phyloP scores from a whole-genome alignment of 2,113 vertebrate genomes.

The Archocentrus centrarchus region DNA sequence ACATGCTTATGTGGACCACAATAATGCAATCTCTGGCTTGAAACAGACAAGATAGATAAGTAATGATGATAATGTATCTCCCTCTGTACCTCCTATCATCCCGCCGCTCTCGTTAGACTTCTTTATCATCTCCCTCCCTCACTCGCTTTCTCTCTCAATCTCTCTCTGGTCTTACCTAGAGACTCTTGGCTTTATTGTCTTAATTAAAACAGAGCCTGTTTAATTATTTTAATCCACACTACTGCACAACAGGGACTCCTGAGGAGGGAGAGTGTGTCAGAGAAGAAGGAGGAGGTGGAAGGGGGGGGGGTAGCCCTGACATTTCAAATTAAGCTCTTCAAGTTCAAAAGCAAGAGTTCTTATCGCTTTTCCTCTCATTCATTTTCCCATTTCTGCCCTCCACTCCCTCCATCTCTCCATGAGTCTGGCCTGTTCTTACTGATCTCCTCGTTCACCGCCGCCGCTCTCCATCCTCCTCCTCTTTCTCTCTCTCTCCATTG shows the following conservation, averaged over 20 bases:
- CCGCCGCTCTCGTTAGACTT: conserved; percentile 64
- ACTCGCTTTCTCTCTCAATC: conserved; percentile 47
- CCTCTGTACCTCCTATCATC: conserved; percentile 71
- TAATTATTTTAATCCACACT: conserved; percentile 82
- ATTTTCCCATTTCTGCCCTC: conserved; percentile 67
- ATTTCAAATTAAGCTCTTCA: conserved; percentile 80
- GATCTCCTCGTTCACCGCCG: conserved; percentile 51
- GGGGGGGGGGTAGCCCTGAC: conserved; percentile 60
- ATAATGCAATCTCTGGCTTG: conserved; percentile 56
- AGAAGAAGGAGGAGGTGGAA: conserved; percentile 8
- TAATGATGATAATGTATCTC: conserved; percentile 71
- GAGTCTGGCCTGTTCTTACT: conserved; percentile 54
- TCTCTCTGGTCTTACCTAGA: conserved; percentile 73
- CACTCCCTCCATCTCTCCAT: conserved; percentile 52
- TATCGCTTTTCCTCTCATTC: conserved; percentile 71
- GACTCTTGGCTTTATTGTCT: conserved; percentile 79
- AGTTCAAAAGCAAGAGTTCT: conserved; percentile 80
- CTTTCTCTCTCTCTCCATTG: conserved; percentile 20
- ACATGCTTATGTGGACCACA: conserved; percentile 35
- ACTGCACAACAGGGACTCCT: conserved; percentile 76
- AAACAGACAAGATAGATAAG: conserved; percentile 70
- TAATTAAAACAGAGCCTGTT: conserved; percentile 82
- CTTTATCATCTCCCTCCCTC: conserved; percentile 62
- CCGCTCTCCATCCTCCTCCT: conserved; percentile 23
- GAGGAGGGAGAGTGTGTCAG: conserved; percentile 47